phyloP scores from a whole-genome alignment of 2,888 invertebrate species.

The Brenthis hecate region DNA sequence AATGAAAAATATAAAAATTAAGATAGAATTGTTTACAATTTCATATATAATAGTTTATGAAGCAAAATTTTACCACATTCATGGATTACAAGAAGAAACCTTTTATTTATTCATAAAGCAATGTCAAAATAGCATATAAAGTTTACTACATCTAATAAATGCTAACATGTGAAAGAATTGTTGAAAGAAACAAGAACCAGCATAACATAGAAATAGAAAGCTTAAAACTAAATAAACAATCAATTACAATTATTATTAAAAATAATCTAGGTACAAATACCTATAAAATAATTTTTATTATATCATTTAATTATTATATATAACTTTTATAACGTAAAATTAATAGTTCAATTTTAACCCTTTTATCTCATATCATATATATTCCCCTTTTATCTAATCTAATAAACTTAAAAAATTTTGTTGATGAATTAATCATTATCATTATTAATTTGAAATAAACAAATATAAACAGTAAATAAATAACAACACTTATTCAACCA shows the following conservation, averaged over 20 bases:
- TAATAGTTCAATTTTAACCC: too few species aligned
- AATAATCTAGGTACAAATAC: conserved; percentile 5
- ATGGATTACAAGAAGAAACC: too few species aligned
- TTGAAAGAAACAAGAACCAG: conserved; percentile 4
- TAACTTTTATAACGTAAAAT: neutral
- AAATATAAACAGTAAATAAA: too few species aligned
- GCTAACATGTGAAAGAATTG: neutral
- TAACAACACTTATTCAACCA: too few species aligned
- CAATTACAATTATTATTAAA: conserved; percentile 5
- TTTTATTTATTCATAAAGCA: too few species aligned
- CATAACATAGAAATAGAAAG: neutral
- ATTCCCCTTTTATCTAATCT: neutral
- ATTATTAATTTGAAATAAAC: too few species aligned
- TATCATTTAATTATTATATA: neutral
- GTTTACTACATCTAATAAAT: neutral
- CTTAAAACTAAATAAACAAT: conserved; percentile 1
- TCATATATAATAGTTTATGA: too few species aligned
- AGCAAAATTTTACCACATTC: too few species aligned
- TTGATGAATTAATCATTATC: neutral
- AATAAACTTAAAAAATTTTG: neutral
- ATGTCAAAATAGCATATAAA: too few species aligned
- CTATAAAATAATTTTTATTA: conserved; percentile 1
- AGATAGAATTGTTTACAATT: too few species aligned
- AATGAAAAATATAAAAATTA: too few species aligned
- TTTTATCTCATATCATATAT: neutral